Percentiles rank a stretch among this genome's conserved stretches.
phyloP scores from a whole-genome alignment of 2,113 vertebrate genomes.

The Romanogobio albipinnatus region DNA sequence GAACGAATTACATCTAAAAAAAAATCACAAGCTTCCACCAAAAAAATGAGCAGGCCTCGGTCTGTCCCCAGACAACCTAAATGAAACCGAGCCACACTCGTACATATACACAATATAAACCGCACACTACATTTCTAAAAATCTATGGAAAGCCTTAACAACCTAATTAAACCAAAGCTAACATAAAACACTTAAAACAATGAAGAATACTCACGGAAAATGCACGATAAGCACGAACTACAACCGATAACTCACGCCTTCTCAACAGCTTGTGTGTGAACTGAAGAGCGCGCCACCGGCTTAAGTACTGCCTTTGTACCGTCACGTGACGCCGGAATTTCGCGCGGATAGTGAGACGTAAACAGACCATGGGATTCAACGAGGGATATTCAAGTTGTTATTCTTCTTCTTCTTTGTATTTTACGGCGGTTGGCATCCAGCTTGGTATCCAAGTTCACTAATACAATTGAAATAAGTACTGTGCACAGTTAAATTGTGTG shows the following conservation, averaged over 20 bases:
- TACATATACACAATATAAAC: not conserved
- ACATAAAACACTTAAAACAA: not conserved
- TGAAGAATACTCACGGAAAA: not conserved
- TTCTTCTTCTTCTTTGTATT: too few species aligned
- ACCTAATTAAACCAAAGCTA: not conserved
- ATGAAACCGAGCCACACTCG: not conserved
- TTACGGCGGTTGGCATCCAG: too few species aligned
- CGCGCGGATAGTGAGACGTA: not conserved
- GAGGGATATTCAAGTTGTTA: not conserved
- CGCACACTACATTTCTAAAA: not conserved
- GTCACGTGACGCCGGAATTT: conserved; percentile 62
- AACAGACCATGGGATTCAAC: not conserved
- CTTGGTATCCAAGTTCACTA: too few species aligned
- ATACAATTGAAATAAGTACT: not conserved
- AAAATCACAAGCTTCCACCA: not conserved
- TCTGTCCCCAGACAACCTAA: not conserved
- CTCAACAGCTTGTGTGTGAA: not conserved
- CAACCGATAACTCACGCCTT: too few species aligned
- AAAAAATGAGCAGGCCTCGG: not conserved
- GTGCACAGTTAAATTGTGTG: not conserved
- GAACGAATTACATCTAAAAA: not conserved
- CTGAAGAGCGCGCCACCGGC: conserved; percentile 68
- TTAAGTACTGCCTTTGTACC: conserved; percentile 67
- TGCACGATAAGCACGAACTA: not conserved
- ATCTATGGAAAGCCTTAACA: not conserved